Evolutionary conservation across 1,140 invertebrate species (phyloP).

Genomic region (Achroia grisella): DNA sequence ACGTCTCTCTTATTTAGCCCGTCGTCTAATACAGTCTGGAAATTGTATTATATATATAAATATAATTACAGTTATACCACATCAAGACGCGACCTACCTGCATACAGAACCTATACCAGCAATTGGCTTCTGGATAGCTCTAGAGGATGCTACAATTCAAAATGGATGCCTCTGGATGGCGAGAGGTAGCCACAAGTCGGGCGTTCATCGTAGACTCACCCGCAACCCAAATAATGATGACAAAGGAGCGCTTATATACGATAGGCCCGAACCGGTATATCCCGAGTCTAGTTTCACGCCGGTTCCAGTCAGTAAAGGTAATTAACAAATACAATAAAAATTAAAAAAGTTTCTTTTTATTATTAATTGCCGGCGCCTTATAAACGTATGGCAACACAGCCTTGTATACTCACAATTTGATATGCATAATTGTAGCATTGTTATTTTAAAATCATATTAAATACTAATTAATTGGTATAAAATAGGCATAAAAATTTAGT

Average conservation of each 20-base stretch:
- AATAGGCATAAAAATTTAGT: too few species aligned
- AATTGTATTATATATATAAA: neutral
- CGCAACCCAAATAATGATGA: slow-evolving; percentile 79
- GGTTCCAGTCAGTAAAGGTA: slow-evolving; percentile 76
- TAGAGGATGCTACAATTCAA: slow-evolving; percentile 92
- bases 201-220: slow-evolving; percentile 81
- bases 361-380: too few species aligned
- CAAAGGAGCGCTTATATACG: slow-evolving; percentile 78
- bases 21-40: too few species aligned
- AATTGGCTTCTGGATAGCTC: slow-evolving; percentile 94
- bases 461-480: too few species aligned
- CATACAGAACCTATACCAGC: slow-evolving; percentile 84
- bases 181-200: slow-evolving; percentile 91
- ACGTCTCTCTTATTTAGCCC: too few species aligned
- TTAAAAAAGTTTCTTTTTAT: too few species aligned
- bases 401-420: too few species aligned
- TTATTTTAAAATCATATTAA: too few species aligned
- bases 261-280: slow-evolving; percentile 79
- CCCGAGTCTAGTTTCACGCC: slow-evolving; percentile 85
- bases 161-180: slow-evolving; percentile 97
- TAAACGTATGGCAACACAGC: too few species aligned
- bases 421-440: too few species aligned
- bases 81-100: slow-evolving; percentile 93
- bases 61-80: slow-evolving; percentile 79
- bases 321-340: neutral